Conservation (phyloP, 2,888 invertebrate species). For the Calliphora vomitoria region DNA sequence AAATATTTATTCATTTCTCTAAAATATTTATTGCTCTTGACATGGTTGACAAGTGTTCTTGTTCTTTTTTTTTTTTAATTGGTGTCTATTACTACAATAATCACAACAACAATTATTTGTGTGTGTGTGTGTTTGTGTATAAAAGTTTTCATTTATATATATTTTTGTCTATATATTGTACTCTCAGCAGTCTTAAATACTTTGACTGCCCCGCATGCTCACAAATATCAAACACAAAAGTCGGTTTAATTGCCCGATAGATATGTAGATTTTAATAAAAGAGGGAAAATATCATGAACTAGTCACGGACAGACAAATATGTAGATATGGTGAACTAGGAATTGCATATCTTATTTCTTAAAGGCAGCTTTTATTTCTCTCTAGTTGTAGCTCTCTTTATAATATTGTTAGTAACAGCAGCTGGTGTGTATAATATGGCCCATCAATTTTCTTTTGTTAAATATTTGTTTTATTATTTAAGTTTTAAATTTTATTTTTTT, state of each 20-base stretch:
- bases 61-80: conserved; percentile 71
- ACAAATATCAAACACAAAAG: conserved; percentile 24
- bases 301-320: too few relatives aligned
- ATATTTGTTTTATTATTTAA: too few relatives aligned
- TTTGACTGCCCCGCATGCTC: conserved; percentile 87
- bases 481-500: too few relatives aligned
- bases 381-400: too few relatives aligned
- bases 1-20: conserved; percentile 42
- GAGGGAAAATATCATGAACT: neutral
- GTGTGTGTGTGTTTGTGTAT: conserved; percentile 62
- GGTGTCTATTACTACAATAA: conserved; percentile 68
- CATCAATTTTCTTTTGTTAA: too few relatives aligned
- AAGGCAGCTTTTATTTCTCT: too few relatives aligned
- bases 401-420: too few relatives aligned
- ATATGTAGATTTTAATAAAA: neutral
- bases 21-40: conserved; percentile 47
- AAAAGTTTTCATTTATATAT: conserved; percentile 64
- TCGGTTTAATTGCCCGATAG: too few relatives aligned
- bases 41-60: conserved; percentile 58
- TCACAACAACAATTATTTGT: conserved; percentile 58
- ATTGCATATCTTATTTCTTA: too few relatives aligned
- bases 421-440: too few relatives aligned
- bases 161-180: conserved; percentile 59
- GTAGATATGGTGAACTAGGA: too few relatives aligned
- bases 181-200: conserved; percentile 86